Evolutionary conservation across 2,113 vertebrate genomes (phyloP).

Genomic region (Nycticebus coucang): DNA sequence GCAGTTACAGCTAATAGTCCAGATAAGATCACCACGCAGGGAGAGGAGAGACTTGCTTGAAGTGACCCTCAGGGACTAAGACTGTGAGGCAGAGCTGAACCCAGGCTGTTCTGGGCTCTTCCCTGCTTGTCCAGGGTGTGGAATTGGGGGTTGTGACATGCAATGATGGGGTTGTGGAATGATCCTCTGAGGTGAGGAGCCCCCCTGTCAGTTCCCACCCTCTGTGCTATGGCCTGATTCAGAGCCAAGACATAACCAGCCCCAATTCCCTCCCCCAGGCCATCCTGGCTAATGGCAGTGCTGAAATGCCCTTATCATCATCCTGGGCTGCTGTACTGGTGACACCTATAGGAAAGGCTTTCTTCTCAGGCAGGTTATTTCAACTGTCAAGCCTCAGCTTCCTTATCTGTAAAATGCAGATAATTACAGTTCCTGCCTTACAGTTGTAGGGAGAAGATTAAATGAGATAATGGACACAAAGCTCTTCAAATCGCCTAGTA

Average conservation of each 20-base stretch:
- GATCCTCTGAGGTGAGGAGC: background rate
- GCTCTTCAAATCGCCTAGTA: background rate
- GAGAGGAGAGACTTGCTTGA: background rate
- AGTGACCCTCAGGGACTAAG: background rate
- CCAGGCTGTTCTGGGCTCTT: background rate
- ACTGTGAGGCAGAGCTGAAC: background rate
- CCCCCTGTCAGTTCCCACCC: background rate
- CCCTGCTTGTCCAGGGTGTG: background rate
- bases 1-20: background rate
- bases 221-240: background rate
- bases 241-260: background rate
- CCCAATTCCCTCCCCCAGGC: background rate
- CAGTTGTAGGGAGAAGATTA: background rate
- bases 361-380: slow-evolving; percentile 24
- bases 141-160: background rate
- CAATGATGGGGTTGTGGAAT: background rate
- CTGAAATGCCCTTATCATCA: background rate
- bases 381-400: background rate
- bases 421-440: slow-evolving; percentile 10
- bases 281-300: background rate
- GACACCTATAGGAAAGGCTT: background rate
- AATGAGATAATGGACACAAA: background rate
- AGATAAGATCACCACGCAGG: background rate
- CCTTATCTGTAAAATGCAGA: background rate
- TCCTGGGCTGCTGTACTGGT: background rate